A percentile compares a stretch with the other conserved stretches of the same genome.
Conservation (phyloP, 2,113 vertebrate genomes). For the Anseranas semipalmata region DNA sequence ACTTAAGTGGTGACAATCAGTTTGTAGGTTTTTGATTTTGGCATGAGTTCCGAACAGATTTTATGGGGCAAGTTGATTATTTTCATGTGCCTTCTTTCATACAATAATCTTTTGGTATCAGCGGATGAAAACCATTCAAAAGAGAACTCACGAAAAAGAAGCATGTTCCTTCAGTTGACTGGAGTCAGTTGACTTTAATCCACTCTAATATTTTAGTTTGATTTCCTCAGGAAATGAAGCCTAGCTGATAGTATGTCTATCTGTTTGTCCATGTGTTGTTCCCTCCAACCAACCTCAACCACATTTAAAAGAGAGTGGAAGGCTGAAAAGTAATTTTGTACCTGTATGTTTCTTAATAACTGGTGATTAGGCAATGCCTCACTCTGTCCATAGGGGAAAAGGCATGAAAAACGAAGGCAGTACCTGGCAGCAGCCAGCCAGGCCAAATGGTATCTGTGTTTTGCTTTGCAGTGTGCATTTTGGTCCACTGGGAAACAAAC, state of each 20-base stretch:
- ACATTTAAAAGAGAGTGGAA: background rate
- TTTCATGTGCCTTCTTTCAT: background rate
- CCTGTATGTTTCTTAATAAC: background rate
- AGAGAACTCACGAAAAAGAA: background rate
- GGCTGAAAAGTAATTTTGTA: background rate
- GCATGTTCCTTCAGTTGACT: background rate
- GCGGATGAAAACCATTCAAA: background rate
- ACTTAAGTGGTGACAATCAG: too few relatives aligned
- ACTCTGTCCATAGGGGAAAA: background rate
- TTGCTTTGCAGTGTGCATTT: background rate
- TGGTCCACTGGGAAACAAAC: background rate
- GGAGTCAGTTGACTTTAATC: background rate
- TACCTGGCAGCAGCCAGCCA: background rate
- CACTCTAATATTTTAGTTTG: background rate
- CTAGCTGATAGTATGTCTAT: background rate
- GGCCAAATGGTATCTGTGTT: background rate
- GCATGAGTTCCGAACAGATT: background rate
- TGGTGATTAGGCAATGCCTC: background rate
- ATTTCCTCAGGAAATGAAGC: constrained; percentile 21
- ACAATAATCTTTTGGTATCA: background rate
- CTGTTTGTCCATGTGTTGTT: constrained; percentile 35
- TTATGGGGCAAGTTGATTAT: background rate
- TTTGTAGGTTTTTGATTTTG: background rate
- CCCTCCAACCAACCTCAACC: background rate
- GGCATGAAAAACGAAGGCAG: fast-evolving